Evolutionary conservation across 1,140 invertebrate species (phyloP), one percentile per base, ranked within the genome.

Genomic region (Muscidifurax raptorellus): DNA sequence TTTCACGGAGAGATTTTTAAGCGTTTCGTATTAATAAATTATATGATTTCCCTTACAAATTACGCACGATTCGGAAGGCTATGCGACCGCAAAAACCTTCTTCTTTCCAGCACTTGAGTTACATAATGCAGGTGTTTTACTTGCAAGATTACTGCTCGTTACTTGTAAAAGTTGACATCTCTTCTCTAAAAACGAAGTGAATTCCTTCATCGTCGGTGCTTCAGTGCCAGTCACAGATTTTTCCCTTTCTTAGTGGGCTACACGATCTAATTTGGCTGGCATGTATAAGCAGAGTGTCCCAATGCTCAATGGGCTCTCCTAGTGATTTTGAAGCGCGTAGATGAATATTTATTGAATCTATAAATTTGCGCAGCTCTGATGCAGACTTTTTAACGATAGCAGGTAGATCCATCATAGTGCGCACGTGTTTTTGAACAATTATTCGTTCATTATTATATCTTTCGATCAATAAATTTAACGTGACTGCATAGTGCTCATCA

Each of bases 401-500:
- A n/a, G 76, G 86, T 77, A 89, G 86, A 44, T 88, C 76, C 85
- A 88, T 89, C 52, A 91, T 47, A n/a, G 83, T 92, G 4, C 40
- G 40, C 40, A 40, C 10, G 4, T 40, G 40, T 10, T 40, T 40
- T 10, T 40, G 40, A 91, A n/a, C n/a, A n/a, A n/a, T n/a, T n/a
- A n/a, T n/a, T n/a, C n/a, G n/a, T n/a, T n/a, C 10, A n/a, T n/a
- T 91, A 25, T 92, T 89, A 79, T 90, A 93, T 27, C 90, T 86
- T 30, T 88, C 83, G 69, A 89, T 89, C 64, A 93, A 86, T 47
- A 90, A 64, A 12, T 89, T 82, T 89, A 90, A 91, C 3, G 91
- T 91, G n/a, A 88, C 71, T 7, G 32, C 36, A 83, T 92, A 92
- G 87, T 92, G 93, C 27, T 80, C 84, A 13, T 88, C 88, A 0